These are phyloP conservation scores for Mormyrus iriodes DNA, from an alignment of 2,113 vertebrate genomes.

Conservation along the genomic window DNA sequence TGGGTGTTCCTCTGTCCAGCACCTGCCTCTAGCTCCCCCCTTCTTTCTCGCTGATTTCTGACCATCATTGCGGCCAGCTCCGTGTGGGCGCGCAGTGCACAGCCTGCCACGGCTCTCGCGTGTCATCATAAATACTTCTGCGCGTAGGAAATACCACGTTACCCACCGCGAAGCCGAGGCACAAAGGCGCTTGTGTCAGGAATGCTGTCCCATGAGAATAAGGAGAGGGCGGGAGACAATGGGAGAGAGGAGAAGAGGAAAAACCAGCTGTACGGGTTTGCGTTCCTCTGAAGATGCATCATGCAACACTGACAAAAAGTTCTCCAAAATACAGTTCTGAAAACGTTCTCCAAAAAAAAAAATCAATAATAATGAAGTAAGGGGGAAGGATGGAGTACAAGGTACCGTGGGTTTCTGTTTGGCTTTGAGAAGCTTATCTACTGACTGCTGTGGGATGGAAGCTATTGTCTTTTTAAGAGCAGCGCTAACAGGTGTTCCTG, in stretches of 20 bases:
- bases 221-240: slow-evolving; percentile 38
- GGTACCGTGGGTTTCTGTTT: background rate
- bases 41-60: background rate
- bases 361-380: background rate
- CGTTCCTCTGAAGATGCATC: slow-evolving; percentile 49
- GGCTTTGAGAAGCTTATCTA: slow-evolving; percentile 19
- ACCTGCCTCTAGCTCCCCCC: background rate
- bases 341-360: background rate
- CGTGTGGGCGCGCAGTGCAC: background rate
- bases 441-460: slow-evolving; percentile 43
- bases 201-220: slow-evolving; percentile 50
- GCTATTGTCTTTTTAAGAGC: slow-evolving; percentile 30
- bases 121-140: slow-evolving; percentile 5
- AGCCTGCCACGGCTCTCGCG: background rate
- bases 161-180: background rate
- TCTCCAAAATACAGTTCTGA: slow-evolving; percentile 35
- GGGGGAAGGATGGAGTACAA: background rate
- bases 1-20: background rate
- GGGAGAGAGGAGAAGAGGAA: slow-evolving; percentile 29
- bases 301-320: slow-evolving; percentile 38
- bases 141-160: slow-evolving; percentile 9
- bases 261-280: slow-evolving; percentile 64
- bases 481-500: slow-evolving; percentile 55
- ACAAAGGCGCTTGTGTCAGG: slow-evolving; percentile 31
- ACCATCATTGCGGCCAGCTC: background rate